These are phyloP conservation scores for Melangyna quadrimaculata DNA, from an alignment of 2,888 invertebrate genomes.

Conservation along the genomic window DNA sequence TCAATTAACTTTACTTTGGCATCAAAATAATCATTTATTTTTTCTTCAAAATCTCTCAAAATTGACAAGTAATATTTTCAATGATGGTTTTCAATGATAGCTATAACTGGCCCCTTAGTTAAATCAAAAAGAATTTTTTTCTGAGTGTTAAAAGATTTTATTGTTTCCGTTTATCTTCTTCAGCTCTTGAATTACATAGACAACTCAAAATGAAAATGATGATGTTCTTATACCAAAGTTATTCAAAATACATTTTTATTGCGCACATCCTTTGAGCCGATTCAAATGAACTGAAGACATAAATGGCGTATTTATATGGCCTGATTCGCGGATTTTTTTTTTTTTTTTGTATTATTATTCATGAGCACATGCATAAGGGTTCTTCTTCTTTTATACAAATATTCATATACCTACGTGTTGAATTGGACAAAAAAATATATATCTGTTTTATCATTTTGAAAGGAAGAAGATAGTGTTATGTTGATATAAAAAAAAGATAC, in stretches of 20 bases:
- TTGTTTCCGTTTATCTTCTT: not conserved
- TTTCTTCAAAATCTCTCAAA: too few species aligned
- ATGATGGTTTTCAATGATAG: too few species aligned
- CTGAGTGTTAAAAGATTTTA: not conserved
- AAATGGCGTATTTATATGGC: conserved; percentile 38
- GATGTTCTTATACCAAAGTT: conserved; percentile 26
- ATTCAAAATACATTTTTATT: conserved; percentile 55
- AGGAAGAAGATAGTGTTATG: conserved; percentile 36
- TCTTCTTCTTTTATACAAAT: conserved; percentile 16
- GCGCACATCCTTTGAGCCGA: conserved; percentile 60
- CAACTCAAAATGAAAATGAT: conserved; percentile 30
- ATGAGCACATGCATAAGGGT: conserved; percentile 29
- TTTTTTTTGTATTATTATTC: conserved; percentile 20
- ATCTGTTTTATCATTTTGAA: not conserved
- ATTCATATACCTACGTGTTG: conserved; percentile 6
- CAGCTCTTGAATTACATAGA: not conserved
- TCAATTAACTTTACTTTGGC: too few species aligned
- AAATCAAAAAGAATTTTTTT: not conserved
- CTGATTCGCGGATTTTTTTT: conserved; percentile 33
- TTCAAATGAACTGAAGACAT: conserved; percentile 15
- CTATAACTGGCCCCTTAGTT: too few species aligned
- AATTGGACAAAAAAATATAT: conserved; percentile 21
- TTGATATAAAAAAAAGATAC: conserved; percentile 32
- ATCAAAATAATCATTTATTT: too few species aligned
- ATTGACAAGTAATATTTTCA: too few species aligned